Conservation (phyloP, 2,113 vertebrate species). For the Macquaria australasica region DNA sequence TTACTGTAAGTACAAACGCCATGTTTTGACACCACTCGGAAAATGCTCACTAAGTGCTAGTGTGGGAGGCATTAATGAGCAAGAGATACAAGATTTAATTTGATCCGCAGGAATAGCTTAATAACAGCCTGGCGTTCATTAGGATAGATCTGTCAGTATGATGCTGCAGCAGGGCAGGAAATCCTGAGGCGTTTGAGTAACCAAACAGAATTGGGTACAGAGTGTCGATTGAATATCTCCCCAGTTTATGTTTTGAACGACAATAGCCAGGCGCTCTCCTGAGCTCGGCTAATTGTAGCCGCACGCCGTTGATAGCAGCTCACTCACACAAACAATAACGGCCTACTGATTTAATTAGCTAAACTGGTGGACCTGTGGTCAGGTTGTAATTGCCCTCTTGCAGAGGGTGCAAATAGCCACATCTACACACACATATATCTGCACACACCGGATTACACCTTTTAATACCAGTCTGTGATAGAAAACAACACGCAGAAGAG, state of each 20-base stretch:
- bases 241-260: conserved; percentile 51
- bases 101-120: conserved; percentile 68
- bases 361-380: conserved; percentile 46
- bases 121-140: conserved; percentile 62
- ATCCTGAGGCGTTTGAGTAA: conserved; percentile 22
- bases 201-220: conserved; percentile 3
- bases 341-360: conserved; percentile 76
- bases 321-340: conserved; percentile 49
- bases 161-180: conserved; percentile 36
- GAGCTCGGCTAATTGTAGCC: conserved; percentile 31
- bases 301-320: conserved; percentile 38
- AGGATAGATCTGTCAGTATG: conserved; percentile 32
- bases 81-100: conserved; percentile 62
- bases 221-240: conserved; percentile 54
- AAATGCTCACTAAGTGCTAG: conserved; percentile 66
- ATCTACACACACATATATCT: conserved; percentile 1
- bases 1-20: conserved; percentile 52
- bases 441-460: conserved; percentile 19
- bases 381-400: conserved; percentile 51
- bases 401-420: conserved; percentile 21
- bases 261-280: conserved; percentile 22
- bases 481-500: conserved; percentile 21
- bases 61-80: conserved; percentile 81
- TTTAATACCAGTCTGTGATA: conserved; percentile 18
- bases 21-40: conserved; percentile 75